phyloP scores from a whole-genome alignment of 2,113 vertebrate species.

The Calypte anna region DNA sequence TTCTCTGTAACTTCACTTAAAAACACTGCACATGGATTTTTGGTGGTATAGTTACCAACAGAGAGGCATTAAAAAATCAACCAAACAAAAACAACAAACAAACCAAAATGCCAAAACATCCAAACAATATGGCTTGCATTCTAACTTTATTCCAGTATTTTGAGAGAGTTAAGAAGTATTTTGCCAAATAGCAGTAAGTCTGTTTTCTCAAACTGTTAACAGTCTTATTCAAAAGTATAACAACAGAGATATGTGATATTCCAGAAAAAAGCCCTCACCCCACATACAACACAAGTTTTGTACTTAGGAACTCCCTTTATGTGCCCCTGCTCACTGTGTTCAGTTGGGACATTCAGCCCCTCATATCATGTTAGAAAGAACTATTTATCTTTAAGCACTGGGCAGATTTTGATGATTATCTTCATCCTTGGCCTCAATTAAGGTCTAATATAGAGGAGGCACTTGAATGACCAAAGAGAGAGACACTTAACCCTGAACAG shows the following conservation, averaged over 20 bases:
- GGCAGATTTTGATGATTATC: conserved; percentile 37
- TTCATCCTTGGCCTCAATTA: conserved; percentile 8
- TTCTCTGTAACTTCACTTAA: background rate
- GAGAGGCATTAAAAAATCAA: background rate
- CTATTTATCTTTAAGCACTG: background rate
- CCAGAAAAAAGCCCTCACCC: background rate
- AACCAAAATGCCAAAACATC: background rate
- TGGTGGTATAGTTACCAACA: background rate
- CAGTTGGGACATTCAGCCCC: background rate
- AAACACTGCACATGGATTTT: background rate
- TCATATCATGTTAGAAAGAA: background rate
- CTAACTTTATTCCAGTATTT: background rate
- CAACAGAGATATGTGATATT: background rate
- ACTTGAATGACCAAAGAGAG: conserved; percentile 60
- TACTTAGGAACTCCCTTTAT: background rate
- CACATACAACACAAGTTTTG: background rate
- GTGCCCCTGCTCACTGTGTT: background rate
- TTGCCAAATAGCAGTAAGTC: background rate
- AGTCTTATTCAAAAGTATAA: background rate
- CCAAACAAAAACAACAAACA: too few species aligned
- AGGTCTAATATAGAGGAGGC: background rate
- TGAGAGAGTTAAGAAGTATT: background rate
- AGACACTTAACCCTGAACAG: conserved; percentile 35
- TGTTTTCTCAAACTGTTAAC: conserved; percentile 10
- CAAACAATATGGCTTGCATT: background rate